phyloP scores from a whole-genome alignment of 23 tunicate species.

The Trididemnum nubilum region DNA sequence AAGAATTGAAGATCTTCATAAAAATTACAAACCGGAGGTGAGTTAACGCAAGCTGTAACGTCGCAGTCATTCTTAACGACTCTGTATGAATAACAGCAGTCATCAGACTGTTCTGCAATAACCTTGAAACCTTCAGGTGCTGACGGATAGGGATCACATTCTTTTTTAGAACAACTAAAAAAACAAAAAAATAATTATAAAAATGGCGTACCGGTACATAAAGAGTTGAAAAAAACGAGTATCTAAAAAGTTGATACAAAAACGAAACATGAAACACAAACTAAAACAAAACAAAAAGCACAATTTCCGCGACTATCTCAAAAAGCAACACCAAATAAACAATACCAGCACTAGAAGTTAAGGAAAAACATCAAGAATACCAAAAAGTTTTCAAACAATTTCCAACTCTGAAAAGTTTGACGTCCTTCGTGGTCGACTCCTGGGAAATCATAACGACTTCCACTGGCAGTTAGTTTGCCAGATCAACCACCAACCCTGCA shows the following conservation, averaged over 20 bases:
- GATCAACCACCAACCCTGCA: too few relatives aligned
- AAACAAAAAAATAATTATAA: too few relatives aligned
- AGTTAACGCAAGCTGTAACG: constrained; percentile 31
- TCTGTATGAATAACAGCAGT: constrained; percentile 75
- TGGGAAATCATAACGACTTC: too few relatives aligned
- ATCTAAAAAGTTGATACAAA: not conserved
- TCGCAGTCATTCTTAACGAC: constrained; percentile 63
- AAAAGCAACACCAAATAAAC: too few relatives aligned
- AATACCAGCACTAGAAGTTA: too few relatives aligned
- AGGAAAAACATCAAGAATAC: too few relatives aligned
- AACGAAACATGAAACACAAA: constrained; percentile 19
- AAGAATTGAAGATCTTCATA: constrained; percentile 69
- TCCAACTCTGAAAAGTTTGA: too few relatives aligned
- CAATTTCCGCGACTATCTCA: too few relatives aligned
- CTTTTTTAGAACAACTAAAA: constrained; percentile 34
- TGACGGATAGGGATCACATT: constrained; percentile 66
- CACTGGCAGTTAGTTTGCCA: too few relatives aligned
- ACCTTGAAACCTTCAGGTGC: constrained; percentile 64
- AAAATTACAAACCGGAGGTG: constrained; percentile 69
- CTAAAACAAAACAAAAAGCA: not conserved
- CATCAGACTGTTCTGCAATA: constrained; percentile 73
- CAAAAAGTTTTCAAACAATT: too few relatives aligned
- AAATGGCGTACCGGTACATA: not conserved
- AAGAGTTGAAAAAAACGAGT: not conserved
- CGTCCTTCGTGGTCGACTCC: too few relatives aligned